A percentile compares a stretch with the other conserved stretches of the same genome.
phyloP scores from a whole-genome alignment of 1,140 invertebrate species.

The Thalassaphorura encarpata region DNA sequence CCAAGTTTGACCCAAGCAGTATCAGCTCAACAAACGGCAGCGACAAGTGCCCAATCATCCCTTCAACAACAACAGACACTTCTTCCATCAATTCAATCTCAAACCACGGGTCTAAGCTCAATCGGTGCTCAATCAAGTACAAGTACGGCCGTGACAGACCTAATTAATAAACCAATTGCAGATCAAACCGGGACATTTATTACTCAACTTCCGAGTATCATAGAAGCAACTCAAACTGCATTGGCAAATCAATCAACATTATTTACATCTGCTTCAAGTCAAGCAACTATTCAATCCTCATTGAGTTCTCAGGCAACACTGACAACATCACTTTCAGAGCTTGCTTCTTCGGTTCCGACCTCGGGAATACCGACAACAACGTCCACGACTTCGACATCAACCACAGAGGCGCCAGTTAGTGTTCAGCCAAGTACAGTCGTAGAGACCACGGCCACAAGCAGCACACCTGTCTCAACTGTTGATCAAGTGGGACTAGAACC shows the following conservation, averaged over 20 bases:
- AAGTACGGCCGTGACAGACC: neutral
- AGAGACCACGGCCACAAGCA: no score
- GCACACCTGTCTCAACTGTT: neutral
- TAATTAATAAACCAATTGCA: neutral
- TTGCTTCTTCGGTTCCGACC: neutral
- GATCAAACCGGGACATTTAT: no score
- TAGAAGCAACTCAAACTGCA: neutral
- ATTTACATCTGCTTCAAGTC: neutral
- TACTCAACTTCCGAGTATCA: neutral
- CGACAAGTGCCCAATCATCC: neutral
- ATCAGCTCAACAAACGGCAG: neutral
- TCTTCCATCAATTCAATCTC: neutral
- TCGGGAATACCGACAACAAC: neutral
- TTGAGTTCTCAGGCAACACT: neutral
- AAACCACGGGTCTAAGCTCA: neutral
- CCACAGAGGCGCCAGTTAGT: neutral
- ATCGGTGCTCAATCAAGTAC: neutral
- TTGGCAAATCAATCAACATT: neutral
- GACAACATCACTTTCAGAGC: neutral
- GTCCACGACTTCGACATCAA: neutral
- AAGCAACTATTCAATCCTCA: neutral
- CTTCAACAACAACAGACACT: neutral
- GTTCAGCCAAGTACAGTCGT: neutral
- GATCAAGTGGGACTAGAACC: neutral
- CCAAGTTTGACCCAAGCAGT: neutral